Percentiles rank a stretch among this genome's conserved stretches.
Evolutionary conservation across 2,113 vertebrate species (phyloP).

Genomic region (human): GRCh38 chr3:114500501-114501000

Average conservation of each 20-base stretch:
- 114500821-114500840: not conserved
- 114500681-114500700: not conserved
- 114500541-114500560: not conserved
- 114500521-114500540: conserved; percentile 56
- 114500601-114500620: not conserved
- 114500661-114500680: conserved; percentile 1
- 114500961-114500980: not conserved
- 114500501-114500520: conserved; percentile 20
- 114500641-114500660: not conserved
- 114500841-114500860: not conserved
- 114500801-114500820: not conserved
- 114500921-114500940: not conserved
- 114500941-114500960: not conserved
- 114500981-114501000: not conserved
- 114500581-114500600: not conserved
- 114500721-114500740: not conserved
- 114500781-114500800: not conserved
- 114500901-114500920: conserved; percentile 45
- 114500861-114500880: not conserved
- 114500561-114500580: conserved; percentile 2
- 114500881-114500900: not conserved
- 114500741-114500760: conserved; percentile 1
- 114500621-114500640: not conserved
- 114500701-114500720: not conserved
- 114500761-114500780: not conserved